These are phyloP conservation scores for Catocala nupta DNA, from an alignment of 2,888 invertebrate genomes.

Conservation along the genomic window DNA sequence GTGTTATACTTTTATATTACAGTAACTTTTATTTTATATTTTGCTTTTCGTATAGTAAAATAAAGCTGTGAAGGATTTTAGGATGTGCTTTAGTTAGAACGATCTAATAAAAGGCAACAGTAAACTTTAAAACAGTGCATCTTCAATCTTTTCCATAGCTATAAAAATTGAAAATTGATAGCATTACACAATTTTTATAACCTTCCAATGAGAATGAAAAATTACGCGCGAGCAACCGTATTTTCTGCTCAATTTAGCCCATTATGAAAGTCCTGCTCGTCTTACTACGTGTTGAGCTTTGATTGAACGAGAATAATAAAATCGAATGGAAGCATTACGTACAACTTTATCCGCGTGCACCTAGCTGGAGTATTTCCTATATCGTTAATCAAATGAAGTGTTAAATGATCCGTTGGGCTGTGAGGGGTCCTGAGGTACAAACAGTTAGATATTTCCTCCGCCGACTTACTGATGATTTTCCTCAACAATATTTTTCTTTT, in stretches of 20 bases:
- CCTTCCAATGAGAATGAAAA: conserved; percentile 14
- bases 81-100: too few relatives aligned
- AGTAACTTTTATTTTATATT: too few relatives aligned
- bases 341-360: conserved; percentile 36
- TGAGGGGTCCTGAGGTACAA: conserved; percentile 58
- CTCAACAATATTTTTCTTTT: conserved; percentile 72
- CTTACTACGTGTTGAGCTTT: conserved; percentile 13
- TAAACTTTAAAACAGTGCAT: too few relatives aligned
- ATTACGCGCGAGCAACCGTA: conserved; percentile 4
- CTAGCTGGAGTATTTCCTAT: conserved; percentile 50
- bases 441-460: conserved; percentile 68
- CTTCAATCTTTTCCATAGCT: too few relatives aligned
- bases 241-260: conserved; percentile 9
- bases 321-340: conserved; percentile 21
- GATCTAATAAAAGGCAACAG: too few relatives aligned
- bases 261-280: conserved; percentile 11
- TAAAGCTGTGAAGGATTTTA: too few relatives aligned
- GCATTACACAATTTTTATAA: conserved; percentile 13
- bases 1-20: too few relatives aligned
- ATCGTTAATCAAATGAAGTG: conserved; percentile 79
- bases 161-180: not conserved
- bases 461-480: conserved; percentile 70
- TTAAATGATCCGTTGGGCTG: conserved; percentile 71
- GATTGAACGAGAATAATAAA: conserved; percentile 20
- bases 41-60: too few relatives aligned